These are phyloP conservation scores for Diplosoma virens DNA, from an alignment of 23 tunicate species.

Conservation along the genomic window DNA sequence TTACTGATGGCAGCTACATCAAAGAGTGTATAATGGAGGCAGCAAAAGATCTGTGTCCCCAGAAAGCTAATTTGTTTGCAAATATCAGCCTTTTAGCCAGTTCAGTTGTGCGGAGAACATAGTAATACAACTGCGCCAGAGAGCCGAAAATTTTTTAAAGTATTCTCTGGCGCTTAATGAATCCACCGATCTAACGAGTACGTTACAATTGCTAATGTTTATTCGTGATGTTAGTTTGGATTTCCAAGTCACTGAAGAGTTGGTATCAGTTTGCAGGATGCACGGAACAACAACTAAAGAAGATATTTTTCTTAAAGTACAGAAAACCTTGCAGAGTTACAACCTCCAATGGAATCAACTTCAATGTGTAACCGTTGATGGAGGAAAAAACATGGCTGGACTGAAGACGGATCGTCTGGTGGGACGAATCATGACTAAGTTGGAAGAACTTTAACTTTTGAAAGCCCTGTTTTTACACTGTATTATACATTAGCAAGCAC, in stretches of 20 bases:
- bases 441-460: slow-evolving; percentile 47
- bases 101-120: slow-evolving; percentile 38
- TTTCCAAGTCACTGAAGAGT: slow-evolving; percentile 39
- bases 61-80: too few species aligned
- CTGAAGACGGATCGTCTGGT: slow-evolving; percentile 47
- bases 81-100: slow-evolving; percentile 26
- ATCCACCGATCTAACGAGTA: slow-evolving; percentile 34
- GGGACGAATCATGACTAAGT: slow-evolving; percentile 46
- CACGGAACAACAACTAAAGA: slow-evolving; percentile 48
- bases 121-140: slow-evolving; percentile 34
- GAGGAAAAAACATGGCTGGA: slow-evolving; percentile 46
- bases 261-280: slow-evolving; percentile 43
- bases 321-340: slow-evolving; percentile 34
- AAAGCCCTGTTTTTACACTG: slow-evolving; percentile 34
- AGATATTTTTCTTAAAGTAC: slow-evolving; percentile 36
- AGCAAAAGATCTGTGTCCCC: too few species aligned
- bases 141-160: slow-evolving; percentile 30
- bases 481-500: slow-evolving; percentile 43
- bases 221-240: slow-evolving; percentile 37
- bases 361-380: slow-evolving; percentile 48
- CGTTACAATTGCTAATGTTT: slow-evolving; percentile 44
- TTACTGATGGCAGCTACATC: too few species aligned
- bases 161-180: slow-evolving; percentile 53
- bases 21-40: too few species aligned
- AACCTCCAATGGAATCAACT: slow-evolving; percentile 37